phyloP scores from a whole-genome alignment of 1,140 invertebrate species.

The Zaprionus ghesquierei region DNA sequence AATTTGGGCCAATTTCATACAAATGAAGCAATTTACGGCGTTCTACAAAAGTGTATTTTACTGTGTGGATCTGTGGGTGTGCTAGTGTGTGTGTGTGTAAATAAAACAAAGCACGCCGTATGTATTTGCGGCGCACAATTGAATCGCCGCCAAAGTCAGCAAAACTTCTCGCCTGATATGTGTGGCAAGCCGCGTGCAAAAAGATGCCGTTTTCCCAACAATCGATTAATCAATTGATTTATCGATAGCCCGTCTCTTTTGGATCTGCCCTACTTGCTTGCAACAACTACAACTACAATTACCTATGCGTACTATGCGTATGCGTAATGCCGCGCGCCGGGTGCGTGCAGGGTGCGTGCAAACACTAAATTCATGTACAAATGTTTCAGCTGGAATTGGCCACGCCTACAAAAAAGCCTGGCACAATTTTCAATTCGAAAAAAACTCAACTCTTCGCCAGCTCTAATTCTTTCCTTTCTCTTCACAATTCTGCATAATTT shows the following conservation, averaged over 20 bases:
- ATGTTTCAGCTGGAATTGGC: conserved; percentile 64
- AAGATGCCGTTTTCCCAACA: not conserved
- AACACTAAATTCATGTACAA: conserved; percentile 71
- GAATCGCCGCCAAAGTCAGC: conserved; percentile 8
- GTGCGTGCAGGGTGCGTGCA: conserved; percentile 48
- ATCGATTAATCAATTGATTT: not conserved
- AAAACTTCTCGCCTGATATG: conserved; percentile 14
- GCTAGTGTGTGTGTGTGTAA: conserved; percentile 15
- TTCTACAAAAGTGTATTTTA: conserved; percentile 61
- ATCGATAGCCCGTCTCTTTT: not conserved
- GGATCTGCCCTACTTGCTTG: not conserved
- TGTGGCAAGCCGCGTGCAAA: conserved; percentile 39
- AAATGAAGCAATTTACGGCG: conserved; percentile 64
- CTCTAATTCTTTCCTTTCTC: not conserved
- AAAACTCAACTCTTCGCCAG: not conserved
- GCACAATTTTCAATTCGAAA: conserved; percentile 37
- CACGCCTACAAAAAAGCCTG: conserved; percentile 35
- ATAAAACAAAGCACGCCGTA: conserved; percentile 26
- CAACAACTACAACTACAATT: conserved; percentile 35
- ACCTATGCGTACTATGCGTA: conserved; percentile 10
- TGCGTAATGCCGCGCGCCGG: conserved; percentile 9
- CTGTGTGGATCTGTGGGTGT: conserved; percentile 31
- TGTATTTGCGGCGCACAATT: not conserved
- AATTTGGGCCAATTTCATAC: conserved; percentile 48
- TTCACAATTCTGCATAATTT: conserved; percentile 34